Evolutionary conservation across 2,888 invertebrate genomes (phyloP), one percentile per base, ranked within the genome.

Genomic region (Slavum lentiscoides): DNA sequence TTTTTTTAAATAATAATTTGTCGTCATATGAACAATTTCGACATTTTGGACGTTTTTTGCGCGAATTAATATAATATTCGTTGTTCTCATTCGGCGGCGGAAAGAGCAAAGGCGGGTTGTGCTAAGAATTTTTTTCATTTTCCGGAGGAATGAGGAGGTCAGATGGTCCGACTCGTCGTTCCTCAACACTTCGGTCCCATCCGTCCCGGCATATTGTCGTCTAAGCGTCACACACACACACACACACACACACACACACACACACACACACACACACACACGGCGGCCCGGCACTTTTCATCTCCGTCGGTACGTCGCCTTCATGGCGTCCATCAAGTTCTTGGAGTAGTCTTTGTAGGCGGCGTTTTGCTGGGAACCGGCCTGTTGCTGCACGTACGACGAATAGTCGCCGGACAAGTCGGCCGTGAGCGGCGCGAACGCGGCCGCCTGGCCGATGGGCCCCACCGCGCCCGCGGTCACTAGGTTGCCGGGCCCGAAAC

Each of bases 321-420:
- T 80, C 80, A 80, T 58, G 43, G 80, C 58, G 43, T 80, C 80
- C 55, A 80, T 64, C 43, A 80, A 19, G 23, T 72, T 80, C 64
- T 80, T 80, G 19, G 80, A 80, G 70, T 80, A 80, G 55, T 80
- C 80, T 55, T 64, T 64, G 64, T 72, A 80, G 58, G 61, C 70
- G 43, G 19, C 21, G 68, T 74, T 74, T 19, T 70, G 80, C 43
- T 68, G 68, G 21, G 74, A 61, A 17, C 68, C 66, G n/a, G 72
- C 39, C 53, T 73, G 53, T 17, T 80, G 80, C 55, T 80, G 73
- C 23, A 73, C 74, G 81, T 82, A 82, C 53, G 82, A 67, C 2
- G 82, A 82, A 49, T 82, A 83, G 69, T 83, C 83, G 39, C 81
- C 82, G 2, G 82, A 77, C 8, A 83, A 82, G 67, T 83, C 83